Percentiles rank a stretch among this genome's conserved stretches.
phyloP scores from a whole-genome alignment of 2,113 vertebrate species.

The Lepisosteus oculatus region DNA sequence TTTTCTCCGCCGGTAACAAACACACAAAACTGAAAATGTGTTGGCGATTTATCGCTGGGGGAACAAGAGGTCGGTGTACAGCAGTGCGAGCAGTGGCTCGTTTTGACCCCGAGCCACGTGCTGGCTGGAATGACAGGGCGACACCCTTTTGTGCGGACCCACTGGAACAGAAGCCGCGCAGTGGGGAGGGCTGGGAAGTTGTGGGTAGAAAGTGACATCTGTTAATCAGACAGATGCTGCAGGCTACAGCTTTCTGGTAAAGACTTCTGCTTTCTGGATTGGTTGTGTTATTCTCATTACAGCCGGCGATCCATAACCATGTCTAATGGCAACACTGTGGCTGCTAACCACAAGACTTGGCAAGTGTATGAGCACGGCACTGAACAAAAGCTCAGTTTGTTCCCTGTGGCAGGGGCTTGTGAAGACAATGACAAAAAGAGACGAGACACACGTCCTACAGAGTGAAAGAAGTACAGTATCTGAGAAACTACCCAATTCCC shows the following conservation, averaged over 20 bases:
- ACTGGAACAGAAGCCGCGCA: not conserved
- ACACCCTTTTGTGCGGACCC: not conserved
- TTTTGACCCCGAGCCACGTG: not conserved
- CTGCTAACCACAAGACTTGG: conserved; percentile 36
- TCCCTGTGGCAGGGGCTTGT: not conserved
- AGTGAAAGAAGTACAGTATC: not conserved
- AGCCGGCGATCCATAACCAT: conserved; percentile 32
- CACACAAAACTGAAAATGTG: too few species aligned
- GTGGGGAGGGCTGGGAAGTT: not conserved
- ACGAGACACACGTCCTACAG: not conserved
- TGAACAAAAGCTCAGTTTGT: not conserved
- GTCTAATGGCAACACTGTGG: conserved; percentile 37
- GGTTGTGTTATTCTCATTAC: conserved; percentile 33
- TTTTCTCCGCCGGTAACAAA: too few species aligned
- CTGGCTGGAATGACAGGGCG: not conserved
- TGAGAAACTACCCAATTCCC: too few species aligned
- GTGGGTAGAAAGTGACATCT: not conserved
- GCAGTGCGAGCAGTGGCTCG: not conserved
- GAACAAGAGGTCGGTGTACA: too few species aligned
- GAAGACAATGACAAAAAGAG: not conserved
- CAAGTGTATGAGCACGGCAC: conserved; percentile 8
- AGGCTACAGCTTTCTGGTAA: not conserved
- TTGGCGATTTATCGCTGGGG: too few species aligned
- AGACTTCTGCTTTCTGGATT: conserved; percentile 3
- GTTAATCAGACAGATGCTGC: conserved; percentile 4